Conservation (phyloP, 2,113 vertebrate species). For the Gallinago paraguaiae region DNA sequence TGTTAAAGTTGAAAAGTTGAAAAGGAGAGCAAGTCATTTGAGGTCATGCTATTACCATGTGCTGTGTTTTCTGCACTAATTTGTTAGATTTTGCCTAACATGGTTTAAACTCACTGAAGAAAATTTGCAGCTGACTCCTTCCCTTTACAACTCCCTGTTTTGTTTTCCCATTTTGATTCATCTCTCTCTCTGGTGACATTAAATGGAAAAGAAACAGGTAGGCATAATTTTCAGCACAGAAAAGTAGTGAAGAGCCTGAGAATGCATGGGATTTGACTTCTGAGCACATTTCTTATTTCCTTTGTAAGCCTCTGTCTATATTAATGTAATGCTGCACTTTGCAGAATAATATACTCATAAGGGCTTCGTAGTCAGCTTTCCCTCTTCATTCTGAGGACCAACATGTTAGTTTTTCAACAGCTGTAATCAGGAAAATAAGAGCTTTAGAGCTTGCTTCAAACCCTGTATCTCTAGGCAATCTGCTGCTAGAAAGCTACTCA, state of each 20-base stretch:
- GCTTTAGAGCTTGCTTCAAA: conserved; percentile 66
- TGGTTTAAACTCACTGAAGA: neutral
- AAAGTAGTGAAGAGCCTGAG: neutral
- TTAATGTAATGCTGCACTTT: conserved; percentile 58
- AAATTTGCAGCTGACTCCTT: conserved; percentile 21
- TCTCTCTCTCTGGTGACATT: neutral
- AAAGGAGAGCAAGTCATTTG: neutral
- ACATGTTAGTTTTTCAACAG: conserved; percentile 69
- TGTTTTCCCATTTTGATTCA: neutral
- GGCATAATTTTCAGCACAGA: conserved; percentile 3
- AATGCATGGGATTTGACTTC: conserved; percentile 22
- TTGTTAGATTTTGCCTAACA: neutral
- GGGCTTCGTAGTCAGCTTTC: conserved; percentile 61
- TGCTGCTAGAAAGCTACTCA: conserved; percentile 67
- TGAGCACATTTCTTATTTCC: conserved; percentile 23
- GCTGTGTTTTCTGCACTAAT: neutral
- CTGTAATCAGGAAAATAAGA: conserved; percentile 70
- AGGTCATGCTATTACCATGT: neutral
- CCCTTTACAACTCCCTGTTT: neutral
- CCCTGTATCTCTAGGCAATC: conserved; percentile 66
- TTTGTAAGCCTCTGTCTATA: conserved; percentile 54
- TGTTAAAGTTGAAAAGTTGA: neutral
- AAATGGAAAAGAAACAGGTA: conserved; percentile 41
- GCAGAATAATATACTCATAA: conserved; percentile 56
- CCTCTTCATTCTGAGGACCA: conserved; percentile 66